Evolutionary conservation across 2,113 vertebrate species (phyloP), one percentile per base, ranked within the genome.

Genomic region (Strix uralensis): DNA sequence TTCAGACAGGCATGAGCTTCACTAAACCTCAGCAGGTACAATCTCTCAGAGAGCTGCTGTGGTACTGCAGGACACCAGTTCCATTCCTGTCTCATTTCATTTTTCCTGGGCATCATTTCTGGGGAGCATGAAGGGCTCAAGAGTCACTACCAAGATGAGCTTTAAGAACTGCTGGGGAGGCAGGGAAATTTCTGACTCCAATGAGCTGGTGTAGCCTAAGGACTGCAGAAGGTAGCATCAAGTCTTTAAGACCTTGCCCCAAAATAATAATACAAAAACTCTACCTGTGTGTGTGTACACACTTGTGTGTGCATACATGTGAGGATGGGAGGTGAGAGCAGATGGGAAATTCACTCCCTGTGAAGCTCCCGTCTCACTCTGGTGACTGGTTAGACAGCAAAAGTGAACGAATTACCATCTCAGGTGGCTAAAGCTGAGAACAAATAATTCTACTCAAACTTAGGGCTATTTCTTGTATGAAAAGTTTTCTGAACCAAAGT

Each of bases 241-340:
- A 22, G 18, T 34, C 32, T 38, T 78, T 15, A 57, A 40, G 29
- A 13, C 30, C 42, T 15, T 18, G 16, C 8, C 36, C 16, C 19
- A 30, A 22, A 2, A 34, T 1, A 77, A 69, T 17, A 22, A 58
- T 13, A 23, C 26, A 57, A 44, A 84, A 3, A 40, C 67, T 78
- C 23, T 29, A 38, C 16, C 44, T 2, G 0, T 20, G 16, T 51
- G 8, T 19, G 26, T 2, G 15, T 1, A 8, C 8, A 58, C 18
- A 10, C 46, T 47, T 3, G 0, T 17, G 19, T 51, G 8, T 19
- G 29, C 2, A 20, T 1, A 8, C 9, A 58, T 15, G 9, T 1
- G 63, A 38, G 22, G 23, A 57, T 0, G 0, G 51, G 16, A 73
- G 34, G 54, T 34, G 72, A 77, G 22, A 77, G 58, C 29, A 22